Base-by-base conservation (phyloP, 2,888 invertebrate species). In the Cetonia aurata region DNA sequence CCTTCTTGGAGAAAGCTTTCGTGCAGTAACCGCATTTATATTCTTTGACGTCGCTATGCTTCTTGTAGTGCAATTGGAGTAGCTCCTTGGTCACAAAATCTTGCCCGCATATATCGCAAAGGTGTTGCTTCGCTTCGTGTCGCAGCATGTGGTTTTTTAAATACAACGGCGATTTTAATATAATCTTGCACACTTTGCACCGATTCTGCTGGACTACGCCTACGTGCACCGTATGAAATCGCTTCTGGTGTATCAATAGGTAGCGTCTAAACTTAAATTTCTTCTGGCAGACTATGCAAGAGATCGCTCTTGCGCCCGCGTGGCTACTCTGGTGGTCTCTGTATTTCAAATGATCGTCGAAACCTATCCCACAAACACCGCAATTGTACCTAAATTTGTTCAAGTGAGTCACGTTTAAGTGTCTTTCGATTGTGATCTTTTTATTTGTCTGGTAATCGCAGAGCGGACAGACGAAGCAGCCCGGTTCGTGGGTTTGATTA, bases 321-420 rank as follows among this genome's bases (percentile, higher is more conserved):
- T 88, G 88, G 12, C 87, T 86, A 77, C 88, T 88, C 76, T 86
- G 85, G 79, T 89, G 89, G 72, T 88, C 88, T 75, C 86, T 85
- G 69, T 86, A 86, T 75, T 86, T 83, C 41, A 86, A 85, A 57
- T 84, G 83, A 76, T 87, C 87, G 81, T 86, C 86, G 73, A 88
- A 88, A n/a, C 87, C 87, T 79, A 87, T 88, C 68, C 86, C 85
- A 77, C 88, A 88, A 9, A 85, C 84, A 59, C 86, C 84, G 77
- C 88, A 88, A 71, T 85, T 84, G 79, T 87, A 87, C 71, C 85
- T 85, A 73, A 85, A 84, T 62, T 83, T 81, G 31, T 81, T 78
- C 19, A 81, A 74, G 69, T 84, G 84, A 25, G 78, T 79, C 9
- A 77, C 76, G 65, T 83, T 82, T 2, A 83, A 78, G 72, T 84